phyloP scores from a whole-genome alignment of 2,797 vertebrate genomes.

The Psittacula derbiana region DNA sequence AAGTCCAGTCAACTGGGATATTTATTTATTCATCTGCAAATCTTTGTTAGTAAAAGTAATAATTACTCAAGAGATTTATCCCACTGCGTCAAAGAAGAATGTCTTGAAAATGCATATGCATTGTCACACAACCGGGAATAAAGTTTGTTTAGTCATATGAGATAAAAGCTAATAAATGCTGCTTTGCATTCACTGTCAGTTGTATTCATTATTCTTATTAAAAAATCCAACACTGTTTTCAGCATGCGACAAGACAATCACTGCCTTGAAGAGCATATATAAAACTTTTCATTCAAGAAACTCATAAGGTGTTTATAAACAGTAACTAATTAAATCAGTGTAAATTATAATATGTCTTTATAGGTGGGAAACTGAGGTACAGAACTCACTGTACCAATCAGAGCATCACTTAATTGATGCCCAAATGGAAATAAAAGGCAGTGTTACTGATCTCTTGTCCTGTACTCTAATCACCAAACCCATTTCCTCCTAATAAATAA shows the following conservation, averaged over 20 bases:
- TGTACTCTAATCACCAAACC: neutral
- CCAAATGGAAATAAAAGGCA: neutral
- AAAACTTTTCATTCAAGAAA: neutral
- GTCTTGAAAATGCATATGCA: neutral
- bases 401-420: neutral
- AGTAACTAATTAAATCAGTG: neutral
- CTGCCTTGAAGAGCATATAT: neutral
- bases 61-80: neutral
- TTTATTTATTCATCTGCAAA: neutral
- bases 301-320: neutral
- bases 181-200: slow-evolving; percentile 7
- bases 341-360: neutral
- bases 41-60: slow-evolving; percentile 5
- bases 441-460: neutral
- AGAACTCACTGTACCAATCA: neutral
- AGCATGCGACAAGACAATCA: neutral
- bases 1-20: neutral
- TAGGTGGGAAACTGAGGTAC: neutral
- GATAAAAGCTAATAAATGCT: slow-evolving; percentile 25
- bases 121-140: neutral
- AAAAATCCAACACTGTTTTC: neutral
- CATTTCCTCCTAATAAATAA: slow-evolving; percentile 9
- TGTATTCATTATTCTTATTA: neutral
- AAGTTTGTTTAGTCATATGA: slow-evolving; percentile 23
- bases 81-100: neutral